These are phyloP conservation scores for Chloroclysta siterata DNA, from an alignment of 2,888 invertebrate species.

Conservation along the genomic window DNA sequence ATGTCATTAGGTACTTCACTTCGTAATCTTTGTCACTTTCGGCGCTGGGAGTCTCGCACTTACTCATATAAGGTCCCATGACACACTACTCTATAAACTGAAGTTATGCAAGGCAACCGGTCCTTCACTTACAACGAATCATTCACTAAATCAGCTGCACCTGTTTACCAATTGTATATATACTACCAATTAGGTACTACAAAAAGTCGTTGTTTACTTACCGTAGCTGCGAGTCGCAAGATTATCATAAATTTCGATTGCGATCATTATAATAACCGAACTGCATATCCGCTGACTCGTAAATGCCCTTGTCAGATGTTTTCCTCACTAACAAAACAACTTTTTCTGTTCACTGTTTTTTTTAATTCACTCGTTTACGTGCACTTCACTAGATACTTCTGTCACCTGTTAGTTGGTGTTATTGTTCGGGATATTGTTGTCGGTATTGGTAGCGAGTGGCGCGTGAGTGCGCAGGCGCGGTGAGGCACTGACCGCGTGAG, in stretches of 20 bases:
- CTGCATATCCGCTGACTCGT: constrained; percentile 53
- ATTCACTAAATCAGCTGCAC: constrained; percentile 68
- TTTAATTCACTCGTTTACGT: constrained; percentile 50
- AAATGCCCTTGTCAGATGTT: constrained; percentile 63
- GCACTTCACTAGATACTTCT: constrained; percentile 62
- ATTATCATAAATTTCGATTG: constrained; percentile 46
- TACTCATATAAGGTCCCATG: constrained; percentile 52
- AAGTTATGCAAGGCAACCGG: constrained; percentile 71
- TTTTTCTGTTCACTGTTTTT: constrained; percentile 56
- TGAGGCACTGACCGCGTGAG: constrained; percentile 69
- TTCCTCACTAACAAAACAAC: constrained; percentile 44
- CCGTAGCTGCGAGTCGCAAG: constrained; percentile 25
- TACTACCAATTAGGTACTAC: constrained; percentile 41
- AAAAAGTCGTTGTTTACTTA: constrained; percentile 36
- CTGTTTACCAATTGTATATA: constrained; percentile 51
- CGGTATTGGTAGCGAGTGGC: constrained; percentile 33
- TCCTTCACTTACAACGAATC: constrained; percentile 52
- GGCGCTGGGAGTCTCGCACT: constrained; percentile 44
- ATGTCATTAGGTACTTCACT: constrained; percentile 78
- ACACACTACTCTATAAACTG: constrained; percentile 61
- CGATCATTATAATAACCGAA: constrained; percentile 51
- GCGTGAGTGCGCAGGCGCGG: constrained; percentile 55
- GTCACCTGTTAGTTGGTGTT: constrained; percentile 57
- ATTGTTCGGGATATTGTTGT: constrained; percentile 46
- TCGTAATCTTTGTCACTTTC: constrained; percentile 64